phyloP scores from a whole-genome alignment of 2,888 invertebrate species.

The Koerneria pararmatus region DNA sequence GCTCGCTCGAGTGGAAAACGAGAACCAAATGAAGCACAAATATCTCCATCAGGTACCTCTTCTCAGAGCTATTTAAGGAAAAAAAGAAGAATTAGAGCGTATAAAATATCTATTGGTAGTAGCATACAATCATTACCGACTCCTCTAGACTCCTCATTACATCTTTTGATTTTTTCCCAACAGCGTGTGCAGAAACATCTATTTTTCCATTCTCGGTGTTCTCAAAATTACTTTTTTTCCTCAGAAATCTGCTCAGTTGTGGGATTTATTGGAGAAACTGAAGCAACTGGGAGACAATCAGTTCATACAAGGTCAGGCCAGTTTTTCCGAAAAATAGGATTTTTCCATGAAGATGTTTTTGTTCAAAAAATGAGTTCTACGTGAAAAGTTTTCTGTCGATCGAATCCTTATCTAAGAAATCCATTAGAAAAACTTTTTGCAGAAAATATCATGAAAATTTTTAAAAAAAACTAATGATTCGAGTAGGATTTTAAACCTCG shows the following conservation, averaged over 20 bases:
- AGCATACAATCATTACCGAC: too few species aligned
- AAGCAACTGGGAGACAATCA: constrained; percentile 44
- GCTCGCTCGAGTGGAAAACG: constrained; percentile 39
- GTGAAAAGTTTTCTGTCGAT: too few species aligned
- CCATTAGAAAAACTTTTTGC: too few species aligned
- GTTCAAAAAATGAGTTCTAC: too few species aligned
- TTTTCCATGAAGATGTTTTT: too few species aligned
- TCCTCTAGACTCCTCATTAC: too few species aligned
- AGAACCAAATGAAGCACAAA: constrained; percentile 39
- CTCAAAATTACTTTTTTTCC: constrained; percentile 9
- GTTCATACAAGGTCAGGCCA: constrained; percentile 38
- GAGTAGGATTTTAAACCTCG: too few species aligned
- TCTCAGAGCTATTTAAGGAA: background rate
- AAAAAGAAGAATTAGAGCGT: background rate
- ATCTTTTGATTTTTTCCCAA: too few species aligned
- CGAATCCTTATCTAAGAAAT: too few species aligned
- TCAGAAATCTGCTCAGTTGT: constrained; percentile 52
- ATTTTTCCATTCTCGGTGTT: constrained; percentile 4
- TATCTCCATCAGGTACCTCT: constrained; percentile 15
- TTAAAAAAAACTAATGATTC: too few species aligned
- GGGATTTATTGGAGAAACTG: constrained; percentile 52
- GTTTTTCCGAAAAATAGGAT: too few species aligned
- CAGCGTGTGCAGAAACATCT: background rate
- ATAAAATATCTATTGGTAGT: background rate
- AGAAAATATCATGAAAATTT: too few species aligned